Base-by-base conservation (phyloP, 1,140 invertebrate species). In the Stegodyphus mimosarum region DNA sequence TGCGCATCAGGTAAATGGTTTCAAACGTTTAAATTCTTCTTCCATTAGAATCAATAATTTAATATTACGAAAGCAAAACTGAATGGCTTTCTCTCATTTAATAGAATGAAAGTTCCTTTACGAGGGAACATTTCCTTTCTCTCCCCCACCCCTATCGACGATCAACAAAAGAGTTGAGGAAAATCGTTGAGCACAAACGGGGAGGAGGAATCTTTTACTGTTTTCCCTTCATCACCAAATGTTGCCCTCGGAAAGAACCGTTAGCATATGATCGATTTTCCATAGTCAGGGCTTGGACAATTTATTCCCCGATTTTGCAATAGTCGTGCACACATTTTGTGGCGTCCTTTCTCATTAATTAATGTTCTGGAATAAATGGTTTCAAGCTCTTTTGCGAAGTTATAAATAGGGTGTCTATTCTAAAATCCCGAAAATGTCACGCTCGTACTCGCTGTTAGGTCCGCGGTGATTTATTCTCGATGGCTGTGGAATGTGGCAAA, bases 281-380 rank as follows among this genome's bases (percentile, higher is more conserved):
- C 72, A 63, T 74, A 74, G 52, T 6, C 49, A 17, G 18, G 53
- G 53, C 51, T 18, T n/a, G 18, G 53, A 17, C 18, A 74, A 18
- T 63, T 74, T 55, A 13, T 48, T 50, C 18, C 7, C 72, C 72
- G 18, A 74, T 74, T 74, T 74, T 74, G 53, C 72, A 74, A 74
- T 74, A 60, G 72, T 55, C 53, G 17, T 10, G 70, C 13, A 15
- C 48, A 33, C 33, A 33, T 33, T 33, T 33, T 33, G 33, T 33
- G 33, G 17, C 11, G 70, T 72, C 70, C 15, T 72, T 50, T 72
- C 50, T n/a, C 70, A 71, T 51, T 71, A 71, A 71, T 71, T 71
- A 71, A 51, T 71, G 52, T 60, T 74, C 72, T 60, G 18, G 72
- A 74, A 74, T 74, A 60, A 48, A 74, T 74, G 72, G 52, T 74